Base-by-base conservation (phyloP, 1,140 invertebrate species). In the Penaeus indicus region DNA sequence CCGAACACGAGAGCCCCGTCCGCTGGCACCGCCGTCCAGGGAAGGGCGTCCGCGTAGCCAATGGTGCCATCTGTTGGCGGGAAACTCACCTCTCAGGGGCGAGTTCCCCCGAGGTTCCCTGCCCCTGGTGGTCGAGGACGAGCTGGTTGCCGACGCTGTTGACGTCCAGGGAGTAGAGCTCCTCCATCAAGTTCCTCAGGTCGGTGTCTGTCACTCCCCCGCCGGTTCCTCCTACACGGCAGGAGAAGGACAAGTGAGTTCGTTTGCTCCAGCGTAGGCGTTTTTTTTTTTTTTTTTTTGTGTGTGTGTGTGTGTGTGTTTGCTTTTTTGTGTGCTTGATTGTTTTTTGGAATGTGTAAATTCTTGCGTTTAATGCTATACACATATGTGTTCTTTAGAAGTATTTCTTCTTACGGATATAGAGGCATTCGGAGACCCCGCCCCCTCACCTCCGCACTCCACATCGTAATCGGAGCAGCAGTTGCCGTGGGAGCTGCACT, bases 151-250 rank as follows among this genome's bases (percentile, higher is more conserved):
- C 90, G 77, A 77, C 83, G 69, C 84, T 87, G 13, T 79, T 75
- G 4, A 75, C 86, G 54, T 90, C 90, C 22, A 80, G 47, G 21
- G 60, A 64, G 47, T 85, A 75, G 61, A 91, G 86, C 42, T 88
- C 62, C 27, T 90, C 67, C 13, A 90, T 91, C 25, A 91, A 47
- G 47, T n/a, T 22, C n/a, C 38, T 88, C 21, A 91, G 62, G n/a
- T 91, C 78, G 27, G 84, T 67, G 81, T 91, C 89, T 3, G 83
- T 90, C 21, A 85, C 69, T 25, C 38, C 79, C 90, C 38, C 91
- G 22, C 25, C 54, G 25, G 19, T n/a, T 47, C 42, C 22, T 25
- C 21, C 38, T 47, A 21, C 8, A n/a, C 27, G 13, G 7, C 42
- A 21, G 60, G 16, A n/a, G 38, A n/a, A 81, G 22, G 21, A 18